Percentiles rank a stretch among this genome's conserved stretches.
phyloP scores from a whole-genome alignment of 2,888 invertebrate species.

The Machimus rusticus region DNA sequence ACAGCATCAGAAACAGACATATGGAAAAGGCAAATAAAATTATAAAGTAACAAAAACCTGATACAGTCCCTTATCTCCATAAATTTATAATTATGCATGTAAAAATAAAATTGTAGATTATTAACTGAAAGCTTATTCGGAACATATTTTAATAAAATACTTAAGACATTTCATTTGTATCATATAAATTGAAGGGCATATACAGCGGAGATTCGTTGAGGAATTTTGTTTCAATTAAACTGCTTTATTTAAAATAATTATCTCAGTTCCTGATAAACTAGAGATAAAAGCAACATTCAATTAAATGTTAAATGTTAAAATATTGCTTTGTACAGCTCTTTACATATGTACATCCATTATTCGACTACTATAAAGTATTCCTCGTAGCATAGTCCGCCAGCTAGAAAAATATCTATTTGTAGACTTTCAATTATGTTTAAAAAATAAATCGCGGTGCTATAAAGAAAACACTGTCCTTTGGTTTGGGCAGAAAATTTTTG shows the following conservation, averaged over 20 bases:
- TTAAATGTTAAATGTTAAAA: not conserved
- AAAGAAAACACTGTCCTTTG: not conserved
- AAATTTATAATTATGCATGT: too few species aligned
- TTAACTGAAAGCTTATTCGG: too few species aligned
- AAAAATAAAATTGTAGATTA: too few species aligned
- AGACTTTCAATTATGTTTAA: not conserved
- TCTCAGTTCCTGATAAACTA: not conserved
- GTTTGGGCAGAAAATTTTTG: not conserved
- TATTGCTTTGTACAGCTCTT: not conserved
- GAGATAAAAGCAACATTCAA: not conserved
- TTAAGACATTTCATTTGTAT: too few species aligned
- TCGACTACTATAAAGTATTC: not conserved
- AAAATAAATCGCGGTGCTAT: not conserved
- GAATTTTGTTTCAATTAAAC: too few species aligned
- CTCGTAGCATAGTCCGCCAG: not conserved
- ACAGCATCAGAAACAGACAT: too few species aligned
- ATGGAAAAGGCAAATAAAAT: too few species aligned
- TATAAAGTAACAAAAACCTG: too few species aligned
- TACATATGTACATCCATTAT: not conserved
- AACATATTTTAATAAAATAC: too few species aligned
- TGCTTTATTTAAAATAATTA: not conserved
- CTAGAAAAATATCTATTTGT: not conserved
- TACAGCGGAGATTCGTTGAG: too few species aligned
- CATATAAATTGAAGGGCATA: too few species aligned
- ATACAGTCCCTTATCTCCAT: too few species aligned